These are phyloP conservation scores for Gopherus evgoodei DNA, from an alignment of 2,113 vertebrate genomes.

Conservation along the genomic window DNA sequence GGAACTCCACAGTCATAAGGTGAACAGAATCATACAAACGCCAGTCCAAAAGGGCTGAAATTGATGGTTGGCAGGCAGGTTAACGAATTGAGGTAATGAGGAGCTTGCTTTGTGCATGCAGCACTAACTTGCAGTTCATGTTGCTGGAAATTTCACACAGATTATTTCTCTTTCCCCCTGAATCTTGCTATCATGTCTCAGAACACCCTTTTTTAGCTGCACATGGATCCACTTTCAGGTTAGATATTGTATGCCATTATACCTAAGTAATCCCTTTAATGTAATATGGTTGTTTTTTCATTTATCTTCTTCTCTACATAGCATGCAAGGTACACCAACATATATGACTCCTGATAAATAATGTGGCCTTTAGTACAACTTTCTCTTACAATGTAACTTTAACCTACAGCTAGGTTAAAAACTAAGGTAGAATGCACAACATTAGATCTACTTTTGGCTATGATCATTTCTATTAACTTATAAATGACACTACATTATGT, in stretches of 20 bases:
- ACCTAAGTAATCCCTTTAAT: not conserved
- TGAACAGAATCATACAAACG: not conserved
- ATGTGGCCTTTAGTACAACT: accelerated
- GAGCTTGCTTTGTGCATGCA: not conserved
- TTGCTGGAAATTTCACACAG: not conserved
- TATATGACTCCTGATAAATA: not conserved
- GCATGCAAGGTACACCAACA: not conserved
- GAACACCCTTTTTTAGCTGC: not conserved
- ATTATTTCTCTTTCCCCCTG: not conserved
- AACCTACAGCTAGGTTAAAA: not conserved
- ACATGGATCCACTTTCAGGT: not conserved
- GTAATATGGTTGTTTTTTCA: not conserved
- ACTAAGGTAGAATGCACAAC: not conserved
- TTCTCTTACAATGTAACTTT: not conserved
- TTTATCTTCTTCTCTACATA: accelerated
- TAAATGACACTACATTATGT: not conserved
- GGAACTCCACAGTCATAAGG: accelerated
- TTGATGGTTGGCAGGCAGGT: not conserved
- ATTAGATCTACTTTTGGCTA: not conserved
- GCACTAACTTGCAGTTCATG: not conserved
- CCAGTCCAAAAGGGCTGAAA: accelerated
- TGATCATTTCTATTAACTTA: not conserved
- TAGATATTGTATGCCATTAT: not conserved
- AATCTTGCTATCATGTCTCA: constrained; percentile 26
- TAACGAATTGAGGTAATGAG: not conserved